Conservation (phyloP, 2,797 vertebrate genomes). For the Zalophus californianus region DNA sequence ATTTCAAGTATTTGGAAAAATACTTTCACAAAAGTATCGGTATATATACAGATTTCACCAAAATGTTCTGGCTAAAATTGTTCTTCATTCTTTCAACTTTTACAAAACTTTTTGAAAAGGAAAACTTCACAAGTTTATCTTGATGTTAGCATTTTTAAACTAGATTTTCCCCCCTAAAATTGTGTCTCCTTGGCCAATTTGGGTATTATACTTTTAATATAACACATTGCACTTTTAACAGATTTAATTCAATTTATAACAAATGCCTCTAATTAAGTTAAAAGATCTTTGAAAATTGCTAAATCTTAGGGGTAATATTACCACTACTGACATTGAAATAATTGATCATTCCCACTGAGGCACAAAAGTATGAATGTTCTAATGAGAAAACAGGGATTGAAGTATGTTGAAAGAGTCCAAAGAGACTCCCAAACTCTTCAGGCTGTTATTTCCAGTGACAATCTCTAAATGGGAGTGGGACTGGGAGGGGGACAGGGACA, state of each 20-base stretch:
- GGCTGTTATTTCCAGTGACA: conserved; percentile 77
- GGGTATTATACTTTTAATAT: conserved; percentile 59
- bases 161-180: conserved; percentile 1
- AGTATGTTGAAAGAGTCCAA: conserved; percentile 84
- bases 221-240: conserved; percentile 71
- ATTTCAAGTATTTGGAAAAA: background rate
- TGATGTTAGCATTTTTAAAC: conserved; percentile 50
- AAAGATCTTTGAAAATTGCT: conserved; percentile 77
- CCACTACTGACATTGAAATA: conserved; percentile 80
- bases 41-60: background rate
- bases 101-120: background rate
- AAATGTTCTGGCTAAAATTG: conserved; percentile 4
- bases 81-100: background rate
- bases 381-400: conserved; percentile 80
- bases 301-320: conserved; percentile 84
- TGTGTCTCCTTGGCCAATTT: conserved; percentile 51
- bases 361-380: conserved; percentile 73
- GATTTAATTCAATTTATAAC: conserved; percentile 83
- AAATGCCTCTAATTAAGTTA: conserved; percentile 81
- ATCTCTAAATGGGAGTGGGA: conserved; percentile 79
- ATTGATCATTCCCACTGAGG: conserved; percentile 83
- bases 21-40: background rate
- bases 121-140: background rate
- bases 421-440: conserved; percentile 87
- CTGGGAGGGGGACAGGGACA: conserved; percentile 73